phyloP scores from a whole-genome alignment of 2,113 vertebrate species.

The Pan paniscus region DNA sequence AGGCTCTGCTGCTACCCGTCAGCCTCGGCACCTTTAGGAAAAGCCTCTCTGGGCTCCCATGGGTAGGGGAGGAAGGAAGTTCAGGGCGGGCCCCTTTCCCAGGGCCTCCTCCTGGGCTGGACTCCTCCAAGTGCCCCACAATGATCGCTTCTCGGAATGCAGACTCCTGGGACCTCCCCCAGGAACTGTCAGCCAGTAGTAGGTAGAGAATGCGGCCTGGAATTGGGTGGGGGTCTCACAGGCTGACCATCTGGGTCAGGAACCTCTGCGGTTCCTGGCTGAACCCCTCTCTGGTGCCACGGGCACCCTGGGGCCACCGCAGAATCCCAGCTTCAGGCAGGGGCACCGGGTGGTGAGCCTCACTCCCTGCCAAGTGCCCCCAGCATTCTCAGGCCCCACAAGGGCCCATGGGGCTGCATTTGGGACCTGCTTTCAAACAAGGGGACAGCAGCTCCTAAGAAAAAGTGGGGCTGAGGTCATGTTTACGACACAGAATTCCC shows the following conservation, averaged over 20 bases:
- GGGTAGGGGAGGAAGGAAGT: no score
- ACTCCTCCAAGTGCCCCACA: not conserved
- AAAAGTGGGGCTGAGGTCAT: not conserved
- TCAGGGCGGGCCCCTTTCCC: not conserved
- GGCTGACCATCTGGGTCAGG: accelerated
- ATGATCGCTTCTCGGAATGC: not conserved
- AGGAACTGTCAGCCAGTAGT: not conserved
- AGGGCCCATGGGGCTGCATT: accelerated
- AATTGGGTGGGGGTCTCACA: not conserved
- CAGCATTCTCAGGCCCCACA: not conserved
- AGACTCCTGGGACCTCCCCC: not conserved
- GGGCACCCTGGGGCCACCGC: not conserved
- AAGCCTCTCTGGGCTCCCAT: not conserved
- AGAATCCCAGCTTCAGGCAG: not conserved
- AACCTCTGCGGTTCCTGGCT: accelerated
- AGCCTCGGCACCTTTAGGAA: not conserved
- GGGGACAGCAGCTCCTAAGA: not conserved
- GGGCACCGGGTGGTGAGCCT: accelerated
- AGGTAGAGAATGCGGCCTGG: not conserved
- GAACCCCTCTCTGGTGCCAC: not conserved
- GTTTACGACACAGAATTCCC: not conserved
- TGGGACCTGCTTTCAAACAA: not conserved
- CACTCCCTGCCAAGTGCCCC: accelerated
- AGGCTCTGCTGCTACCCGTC: not conserved
- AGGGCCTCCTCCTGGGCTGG: not conserved